A percentile compares a stretch with the other conserved stretches of the same genome.
Conservation (phyloP, 30 jellyfish, hydroid and myxozoan species). For the Rhopilema esculentum region DNA sequence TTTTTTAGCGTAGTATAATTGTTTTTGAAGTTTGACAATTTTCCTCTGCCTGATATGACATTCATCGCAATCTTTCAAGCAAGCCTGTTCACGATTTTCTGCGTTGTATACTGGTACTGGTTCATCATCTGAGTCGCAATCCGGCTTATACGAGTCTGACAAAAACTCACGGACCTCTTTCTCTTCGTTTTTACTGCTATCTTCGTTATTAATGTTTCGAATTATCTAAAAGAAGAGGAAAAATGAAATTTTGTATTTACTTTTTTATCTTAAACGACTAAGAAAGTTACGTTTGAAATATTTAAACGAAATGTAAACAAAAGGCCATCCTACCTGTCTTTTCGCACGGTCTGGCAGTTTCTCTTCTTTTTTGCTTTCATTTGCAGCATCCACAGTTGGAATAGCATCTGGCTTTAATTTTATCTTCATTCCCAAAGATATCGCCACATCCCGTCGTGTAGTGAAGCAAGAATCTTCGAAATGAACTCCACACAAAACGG, state of each 20-base stretch:
- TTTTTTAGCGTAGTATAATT: not conserved
- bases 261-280: not conserved
- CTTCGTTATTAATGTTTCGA: not conserved
- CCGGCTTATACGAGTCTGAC: not conserved
- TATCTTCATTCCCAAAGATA: slow-evolving; percentile 38
- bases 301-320: not conserved
- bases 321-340: slow-evolving; percentile 43
- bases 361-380: slow-evolving; percentile 4
- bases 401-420: slow-evolving; percentile 37
- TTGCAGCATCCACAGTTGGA: slow-evolving; percentile 60
- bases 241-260: not conserved
- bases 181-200: not conserved
- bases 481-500: slow-evolving; percentile 23
- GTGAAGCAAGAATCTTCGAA: slow-evolving; percentile 32
- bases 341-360: slow-evolving; percentile 18
- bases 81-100: not conserved
- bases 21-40: not conserved
- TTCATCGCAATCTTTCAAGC: not conserved
- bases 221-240: not conserved
- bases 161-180: not conserved
- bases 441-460: slow-evolving; percentile 18
- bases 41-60: not conserved
- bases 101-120: not conserved
- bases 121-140: not conserved
- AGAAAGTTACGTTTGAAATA: not conserved